Base-by-base conservation (phyloP, 2,797 vertebrate genomes). In the Propithecus deckenii region DNA sequence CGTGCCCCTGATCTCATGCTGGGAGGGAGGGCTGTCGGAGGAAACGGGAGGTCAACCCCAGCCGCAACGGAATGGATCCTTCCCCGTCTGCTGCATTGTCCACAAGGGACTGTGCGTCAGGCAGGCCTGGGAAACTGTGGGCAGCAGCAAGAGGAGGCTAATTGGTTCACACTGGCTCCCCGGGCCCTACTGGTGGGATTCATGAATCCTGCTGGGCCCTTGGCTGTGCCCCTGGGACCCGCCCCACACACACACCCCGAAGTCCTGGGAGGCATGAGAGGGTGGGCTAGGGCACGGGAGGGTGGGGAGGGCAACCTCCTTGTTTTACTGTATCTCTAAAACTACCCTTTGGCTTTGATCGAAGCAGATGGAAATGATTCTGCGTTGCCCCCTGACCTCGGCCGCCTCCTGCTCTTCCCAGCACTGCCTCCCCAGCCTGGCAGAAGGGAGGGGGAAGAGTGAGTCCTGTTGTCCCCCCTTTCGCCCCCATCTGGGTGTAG, bases 31-130 rank as follows among this genome's bases (percentile, higher is more conserved):
- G 20, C 65, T 18, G 48, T 30, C 7, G 0, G 17, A 63, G n/a
- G 50, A 30, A 23, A 23, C 0, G 0, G 4, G 18, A 43, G 10
- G 28, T 72, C 3, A 80, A 25, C 7, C 46, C 61, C 15, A 1
- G 3, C n/a, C 30, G 10, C 15, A 41, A 5, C 41, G 5, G 41
- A 41, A 41, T 41, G 41, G 0, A 0, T 50, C 57, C 23, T 35
- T 22, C 7, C n/a, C 1, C 2, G 0, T 65, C 18, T 35, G 12
- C 2, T 0, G 1, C 1, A 0, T 80, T 7, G 6, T 35, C 74
- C 43, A 22, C 0, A 1, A 57, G 63, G 11, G 7, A 12, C 41
- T 7, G 80, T 10, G 55, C 1, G 1, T 3, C 4, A 4, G 43
- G 15, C 38, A 2, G 50, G n/a, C 50, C 43, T 38, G 20, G 6